These are phyloP conservation scores for Brachionus paranguensis DNA, from an alignment of 1,140 invertebrate genomes.

Conservation along the genomic window DNA sequence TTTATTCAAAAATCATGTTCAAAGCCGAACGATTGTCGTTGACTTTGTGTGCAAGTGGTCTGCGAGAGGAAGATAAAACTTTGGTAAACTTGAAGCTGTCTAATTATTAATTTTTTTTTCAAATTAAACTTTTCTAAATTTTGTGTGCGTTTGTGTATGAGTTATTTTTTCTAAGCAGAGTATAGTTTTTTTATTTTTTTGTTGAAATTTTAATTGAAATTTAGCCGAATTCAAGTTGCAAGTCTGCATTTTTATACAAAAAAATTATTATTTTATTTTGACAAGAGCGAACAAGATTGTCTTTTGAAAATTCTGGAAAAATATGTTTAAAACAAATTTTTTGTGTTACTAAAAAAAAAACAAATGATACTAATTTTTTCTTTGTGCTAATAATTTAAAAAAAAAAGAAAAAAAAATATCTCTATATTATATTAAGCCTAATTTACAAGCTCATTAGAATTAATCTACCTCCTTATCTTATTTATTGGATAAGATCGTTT, in stretches of 20 bases:
- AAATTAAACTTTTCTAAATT: background rate
- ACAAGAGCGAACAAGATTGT: background rate
- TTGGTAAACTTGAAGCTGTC: background rate
- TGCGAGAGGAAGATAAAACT: background rate
- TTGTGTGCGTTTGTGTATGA: background rate
- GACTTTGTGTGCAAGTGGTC: background rate
- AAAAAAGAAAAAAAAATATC: no score
- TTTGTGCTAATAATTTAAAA: no score
- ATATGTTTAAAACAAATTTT: no score
- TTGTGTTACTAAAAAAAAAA: no score
- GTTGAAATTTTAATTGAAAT: background rate
- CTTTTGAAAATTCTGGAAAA: background rate
- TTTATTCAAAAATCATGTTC: background rate
- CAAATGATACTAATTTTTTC: no score
- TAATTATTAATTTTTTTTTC: background rate
- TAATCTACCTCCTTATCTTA: no score
- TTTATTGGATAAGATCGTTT: no score
- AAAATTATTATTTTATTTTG: background rate
- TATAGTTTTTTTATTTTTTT: background rate
- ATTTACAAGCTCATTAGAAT: no score
- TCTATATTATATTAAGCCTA: no score
- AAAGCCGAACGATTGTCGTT: background rate
- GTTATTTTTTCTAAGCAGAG: background rate
- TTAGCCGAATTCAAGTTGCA: background rate
- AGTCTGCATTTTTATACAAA: background rate